A percentile compares a stretch with the other conserved stretches of the same genome.
Evolutionary conservation across 2,797 vertebrate genomes (phyloP).

Genomic region (Pogonophryne albipinna): DNA sequence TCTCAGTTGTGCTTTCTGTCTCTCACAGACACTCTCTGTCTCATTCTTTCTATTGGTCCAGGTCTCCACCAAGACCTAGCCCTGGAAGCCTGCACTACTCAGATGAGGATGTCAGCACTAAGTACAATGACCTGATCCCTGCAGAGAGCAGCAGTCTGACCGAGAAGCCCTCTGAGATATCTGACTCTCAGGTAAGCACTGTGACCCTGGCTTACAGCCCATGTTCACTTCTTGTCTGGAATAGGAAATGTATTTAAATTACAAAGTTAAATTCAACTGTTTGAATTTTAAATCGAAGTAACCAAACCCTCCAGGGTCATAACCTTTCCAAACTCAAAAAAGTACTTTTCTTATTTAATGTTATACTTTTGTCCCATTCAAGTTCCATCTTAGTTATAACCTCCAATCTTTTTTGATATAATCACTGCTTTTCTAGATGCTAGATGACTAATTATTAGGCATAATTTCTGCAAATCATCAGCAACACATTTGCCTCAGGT

Average conservation of each 20-base stretch:
- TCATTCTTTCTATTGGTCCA: slow-evolving; percentile 59
- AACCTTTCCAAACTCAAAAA: slow-evolving; percentile 50
- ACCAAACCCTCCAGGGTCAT: slow-evolving; percentile 39
- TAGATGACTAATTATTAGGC: slow-evolving; percentile 42
- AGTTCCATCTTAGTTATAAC: slow-evolving; percentile 4
- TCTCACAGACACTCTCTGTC: slow-evolving; percentile 11
- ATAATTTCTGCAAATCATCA: slow-evolving; percentile 34
- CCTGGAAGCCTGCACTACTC: slow-evolving; percentile 98
- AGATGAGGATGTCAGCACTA: slow-evolving; percentile 94
- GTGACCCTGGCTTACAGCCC: slow-evolving; percentile 24
- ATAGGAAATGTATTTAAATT: slow-evolving; percentile 36
- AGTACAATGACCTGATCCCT: slow-evolving; percentile 97
- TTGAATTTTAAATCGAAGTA: slow-evolving; percentile 41
- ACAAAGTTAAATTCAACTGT: slow-evolving; percentile 45
- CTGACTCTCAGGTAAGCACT: slow-evolving; percentile 93
- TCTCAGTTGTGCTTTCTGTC: slow-evolving; percentile 18
- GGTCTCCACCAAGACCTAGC: slow-evolving; percentile 95
- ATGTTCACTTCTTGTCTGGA: slow-evolving; percentile 18
- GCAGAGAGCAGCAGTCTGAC: slow-evolving; percentile 98
- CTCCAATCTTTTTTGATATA: slow-evolving; percentile 10
- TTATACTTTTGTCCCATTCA: slow-evolving; percentile 23
- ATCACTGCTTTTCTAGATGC: slow-evolving; percentile 16
- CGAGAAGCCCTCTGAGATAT: slow-evolving; percentile 97
- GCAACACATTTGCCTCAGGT: slow-evolving; percentile 42
- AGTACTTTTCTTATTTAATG: slow-evolving; percentile 19